Percentiles rank a stretch among this genome's conserved stretches.
phyloP scores from a whole-genome alignment of 2,113 vertebrate species.

The Prinia subflava region DNA sequence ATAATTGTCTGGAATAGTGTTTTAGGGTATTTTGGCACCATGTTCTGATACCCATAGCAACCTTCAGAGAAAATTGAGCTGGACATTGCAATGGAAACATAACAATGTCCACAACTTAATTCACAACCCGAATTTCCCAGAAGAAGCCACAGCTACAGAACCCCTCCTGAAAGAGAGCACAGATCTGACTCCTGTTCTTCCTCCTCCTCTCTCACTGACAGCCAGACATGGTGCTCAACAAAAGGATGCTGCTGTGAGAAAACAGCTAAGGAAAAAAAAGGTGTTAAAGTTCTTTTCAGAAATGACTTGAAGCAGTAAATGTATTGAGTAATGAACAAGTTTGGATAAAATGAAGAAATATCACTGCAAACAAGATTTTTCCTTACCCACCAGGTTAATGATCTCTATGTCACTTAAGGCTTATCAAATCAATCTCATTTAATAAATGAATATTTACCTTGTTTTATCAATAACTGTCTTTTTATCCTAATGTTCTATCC shows the following conservation, averaged over 20 bases:
- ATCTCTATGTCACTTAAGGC: neutral
- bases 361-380: neutral
- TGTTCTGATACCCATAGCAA: neutral
- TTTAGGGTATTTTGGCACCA: slow-evolving; percentile 1
- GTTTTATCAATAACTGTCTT: neutral
- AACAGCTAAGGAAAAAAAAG: neutral
- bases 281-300: neutral
- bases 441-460: neutral
- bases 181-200: neutral
- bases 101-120: neutral
- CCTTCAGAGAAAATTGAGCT: neutral
- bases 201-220: slow-evolving; percentile 1
- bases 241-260: slow-evolving; percentile 18
- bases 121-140: neutral
- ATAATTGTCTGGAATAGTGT: neutral
- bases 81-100: slow-evolving; percentile 12
- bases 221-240: neutral
- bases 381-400: neutral
- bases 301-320: neutral
- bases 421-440: neutral
- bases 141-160: slow-evolving; percentile 14
- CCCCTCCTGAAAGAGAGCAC: neutral
- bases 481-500: neutral
- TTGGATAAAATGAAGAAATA: neutral
- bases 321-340: neutral